These are phyloP conservation scores for Dynastes hyllus DNA, from an alignment of 2,888 invertebrate genomes.

Conservation along the genomic window DNA sequence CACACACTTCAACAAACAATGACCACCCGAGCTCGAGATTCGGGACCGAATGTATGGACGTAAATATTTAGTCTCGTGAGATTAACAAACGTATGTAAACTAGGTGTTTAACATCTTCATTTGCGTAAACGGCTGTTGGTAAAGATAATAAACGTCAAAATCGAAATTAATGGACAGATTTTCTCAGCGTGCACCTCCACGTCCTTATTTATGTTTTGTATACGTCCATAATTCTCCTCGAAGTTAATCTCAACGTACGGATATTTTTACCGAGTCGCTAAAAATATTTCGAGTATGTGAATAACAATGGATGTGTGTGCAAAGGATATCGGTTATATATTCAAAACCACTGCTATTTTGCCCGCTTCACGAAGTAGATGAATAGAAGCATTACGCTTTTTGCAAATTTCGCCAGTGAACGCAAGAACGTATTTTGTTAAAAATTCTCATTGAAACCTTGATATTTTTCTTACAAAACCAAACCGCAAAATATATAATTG, in stretches of 20 bases:
- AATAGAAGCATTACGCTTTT: too few species aligned
- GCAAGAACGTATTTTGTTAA: too few species aligned
- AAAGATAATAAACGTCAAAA: slow-evolving; percentile 28
- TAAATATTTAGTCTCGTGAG: slow-evolving; percentile 27
- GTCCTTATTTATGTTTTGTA: not conserved
- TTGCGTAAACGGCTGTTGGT: slow-evolving; percentile 1
- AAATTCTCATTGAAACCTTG: too few species aligned
- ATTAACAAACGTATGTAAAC: slow-evolving; percentile 30
- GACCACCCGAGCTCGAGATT: slow-evolving; percentile 12
- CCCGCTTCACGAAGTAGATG: too few species aligned
- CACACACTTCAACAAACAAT: slow-evolving; percentile 16
- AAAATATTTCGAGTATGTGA: too few species aligned
- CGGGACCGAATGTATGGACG: not conserved
- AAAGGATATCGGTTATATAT: too few species aligned
- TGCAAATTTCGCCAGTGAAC: too few species aligned
- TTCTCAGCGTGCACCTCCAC: not conserved
- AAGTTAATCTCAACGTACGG: not conserved
- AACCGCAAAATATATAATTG: too few species aligned
- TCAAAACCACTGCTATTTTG: too few species aligned
- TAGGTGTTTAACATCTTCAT: slow-evolving; percentile 30
- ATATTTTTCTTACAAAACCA: too few species aligned
- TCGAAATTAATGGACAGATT: not conserved
- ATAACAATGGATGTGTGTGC: too few species aligned
- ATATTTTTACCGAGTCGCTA: too few species aligned
- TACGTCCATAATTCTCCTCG: slow-evolving; percentile 3